Conservation (phyloP, 1,140 invertebrate genomes). For the Condylostylus longicornis region DNA sequence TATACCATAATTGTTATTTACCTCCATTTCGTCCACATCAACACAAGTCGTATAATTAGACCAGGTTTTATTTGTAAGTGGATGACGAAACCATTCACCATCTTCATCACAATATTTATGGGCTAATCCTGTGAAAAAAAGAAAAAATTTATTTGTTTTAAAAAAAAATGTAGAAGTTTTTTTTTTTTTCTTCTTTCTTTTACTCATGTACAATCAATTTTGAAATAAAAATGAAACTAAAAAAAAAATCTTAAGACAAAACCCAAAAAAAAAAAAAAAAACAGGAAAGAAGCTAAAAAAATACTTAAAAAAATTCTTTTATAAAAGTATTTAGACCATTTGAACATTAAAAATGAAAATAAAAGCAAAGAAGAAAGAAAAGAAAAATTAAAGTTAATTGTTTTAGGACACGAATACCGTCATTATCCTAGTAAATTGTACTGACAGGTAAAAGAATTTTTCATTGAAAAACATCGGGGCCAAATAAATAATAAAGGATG, state of each 20-base stretch:
- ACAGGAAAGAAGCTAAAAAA: not conserved
- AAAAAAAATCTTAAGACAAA: not conserved
- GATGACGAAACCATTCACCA: conserved; percentile 45
- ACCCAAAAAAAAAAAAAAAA: not conserved
- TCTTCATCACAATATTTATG: conserved; percentile 44
- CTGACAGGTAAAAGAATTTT: too few species aligned
- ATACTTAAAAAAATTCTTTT: not conserved
- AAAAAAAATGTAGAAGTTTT: not conserved
- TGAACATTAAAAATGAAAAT: too few species aligned
- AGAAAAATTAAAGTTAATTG: too few species aligned
- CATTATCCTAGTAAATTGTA: too few species aligned
- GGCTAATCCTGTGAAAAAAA: conserved; percentile 36
- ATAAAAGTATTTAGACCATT: too few species aligned
- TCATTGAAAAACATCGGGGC: too few species aligned
- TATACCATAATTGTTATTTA: conserved; percentile 35
- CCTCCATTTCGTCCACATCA: conserved; percentile 53
- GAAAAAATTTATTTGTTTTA: conserved; percentile 1
- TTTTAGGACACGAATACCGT: too few species aligned
- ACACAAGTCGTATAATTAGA: conserved; percentile 85
- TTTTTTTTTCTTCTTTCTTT: not conserved
- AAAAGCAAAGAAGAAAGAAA: too few species aligned
- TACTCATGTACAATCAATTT: not conserved
- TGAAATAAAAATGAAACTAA: not conserved
- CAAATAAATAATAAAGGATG: too few species aligned
- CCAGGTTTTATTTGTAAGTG: conserved; percentile 47